A percentile compares a stretch with the other conserved stretches of the same genome.
Conservation (phyloP, 2,888 invertebrate species). For the Nudaria mundana region DNA sequence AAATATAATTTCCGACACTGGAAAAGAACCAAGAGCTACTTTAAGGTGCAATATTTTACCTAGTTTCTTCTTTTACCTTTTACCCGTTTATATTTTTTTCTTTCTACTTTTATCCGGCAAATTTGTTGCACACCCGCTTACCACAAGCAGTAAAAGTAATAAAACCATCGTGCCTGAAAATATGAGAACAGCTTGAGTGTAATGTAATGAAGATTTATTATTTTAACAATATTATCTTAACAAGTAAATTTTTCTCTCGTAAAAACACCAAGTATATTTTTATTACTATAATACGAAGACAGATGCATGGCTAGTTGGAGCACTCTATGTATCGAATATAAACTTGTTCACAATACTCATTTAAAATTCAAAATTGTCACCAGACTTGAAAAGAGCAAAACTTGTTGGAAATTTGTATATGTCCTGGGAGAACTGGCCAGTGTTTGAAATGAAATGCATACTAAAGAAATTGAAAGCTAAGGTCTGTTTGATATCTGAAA, state of each 20-base stretch:
- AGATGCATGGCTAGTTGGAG: no score
- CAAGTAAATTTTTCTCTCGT: constrained; percentile 44
- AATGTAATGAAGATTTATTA: constrained; percentile 72
- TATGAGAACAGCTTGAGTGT: constrained; percentile 61
- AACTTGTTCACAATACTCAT: no score
- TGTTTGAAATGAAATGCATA: no score
- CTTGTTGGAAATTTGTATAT: no score
- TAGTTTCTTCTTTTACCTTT: constrained; percentile 20
- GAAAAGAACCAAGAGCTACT: no score
- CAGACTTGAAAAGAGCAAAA: no score
- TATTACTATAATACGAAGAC: constrained; percentile 19
- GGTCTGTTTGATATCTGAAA: no score
- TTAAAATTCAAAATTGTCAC: no score
- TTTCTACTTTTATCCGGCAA: constrained; percentile 56
- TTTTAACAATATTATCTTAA: constrained; percentile 53
- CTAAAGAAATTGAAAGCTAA: no score
- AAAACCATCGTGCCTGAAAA: constrained; percentile 62
- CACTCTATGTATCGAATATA: no score
- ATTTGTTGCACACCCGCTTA: constrained; percentile 63
- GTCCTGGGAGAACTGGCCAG: no score
- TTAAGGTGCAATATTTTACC: constrained; percentile 11
- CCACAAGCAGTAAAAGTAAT: constrained; percentile 62
- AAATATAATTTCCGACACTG: no score
- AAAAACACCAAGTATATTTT: constrained; percentile 26
- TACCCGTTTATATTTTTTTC: constrained; percentile 43